Conservation (phyloP, 2,888 invertebrate species). For the Pristionchus fissidentatus region DNA sequence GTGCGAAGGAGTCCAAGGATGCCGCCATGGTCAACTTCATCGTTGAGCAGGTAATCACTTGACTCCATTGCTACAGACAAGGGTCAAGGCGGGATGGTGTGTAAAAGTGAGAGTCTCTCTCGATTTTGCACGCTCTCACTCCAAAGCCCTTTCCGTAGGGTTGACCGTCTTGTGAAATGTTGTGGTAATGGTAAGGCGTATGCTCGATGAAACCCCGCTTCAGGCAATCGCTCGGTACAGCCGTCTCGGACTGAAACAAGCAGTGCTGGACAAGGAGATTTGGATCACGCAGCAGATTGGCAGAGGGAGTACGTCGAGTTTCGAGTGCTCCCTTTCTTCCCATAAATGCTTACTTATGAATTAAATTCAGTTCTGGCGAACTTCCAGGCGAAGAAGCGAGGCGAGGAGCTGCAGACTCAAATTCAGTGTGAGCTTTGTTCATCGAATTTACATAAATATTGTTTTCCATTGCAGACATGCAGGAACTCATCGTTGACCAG, state of each 20-base stretch:
- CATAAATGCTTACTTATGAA: neutral
- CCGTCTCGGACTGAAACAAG: neutral
- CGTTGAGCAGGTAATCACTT: constrained; percentile 2
- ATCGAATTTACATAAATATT: neutral
- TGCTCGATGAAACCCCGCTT: too few relatives aligned
- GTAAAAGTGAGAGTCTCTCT: too few relatives aligned
- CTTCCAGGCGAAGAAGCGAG: neutral
- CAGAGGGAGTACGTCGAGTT: neutral
- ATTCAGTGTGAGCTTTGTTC: neutral
- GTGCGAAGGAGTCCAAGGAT: constrained; percentile 10
- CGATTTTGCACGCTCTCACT: too few relatives aligned
- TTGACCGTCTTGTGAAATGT: too few relatives aligned
- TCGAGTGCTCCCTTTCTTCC: too few relatives aligned
- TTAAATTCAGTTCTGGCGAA: neutral
- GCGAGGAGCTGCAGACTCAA: neutral
- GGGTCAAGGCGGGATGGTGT: too few relatives aligned
- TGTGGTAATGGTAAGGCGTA: too few relatives aligned
- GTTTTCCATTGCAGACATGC: neutral
- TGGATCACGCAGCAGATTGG: neutral
- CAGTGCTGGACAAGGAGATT: constrained; percentile 13
- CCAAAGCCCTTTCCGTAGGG: too few relatives aligned
- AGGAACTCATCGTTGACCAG: constrained; percentile 7
- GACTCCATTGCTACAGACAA: too few relatives aligned
- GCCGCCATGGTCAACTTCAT: neutral
- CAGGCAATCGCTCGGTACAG: neutral